Evolutionary conservation across 1,140 invertebrate genomes (phyloP).

Genomic region (Zaprionus inermis): DNA sequence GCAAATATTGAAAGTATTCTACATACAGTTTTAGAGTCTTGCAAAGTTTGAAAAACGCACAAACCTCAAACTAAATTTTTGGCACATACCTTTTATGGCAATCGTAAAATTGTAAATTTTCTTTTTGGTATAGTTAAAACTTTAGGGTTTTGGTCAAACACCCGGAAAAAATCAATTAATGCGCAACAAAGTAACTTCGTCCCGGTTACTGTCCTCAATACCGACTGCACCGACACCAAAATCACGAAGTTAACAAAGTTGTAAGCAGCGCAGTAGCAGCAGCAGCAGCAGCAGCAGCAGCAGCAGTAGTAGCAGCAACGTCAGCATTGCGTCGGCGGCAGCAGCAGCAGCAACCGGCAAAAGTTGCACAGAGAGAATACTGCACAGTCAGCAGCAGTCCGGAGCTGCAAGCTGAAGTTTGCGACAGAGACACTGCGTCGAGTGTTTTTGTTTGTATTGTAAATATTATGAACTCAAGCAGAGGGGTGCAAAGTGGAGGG

Average conservation of each 20-base stretch:
- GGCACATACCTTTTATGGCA: background rate
- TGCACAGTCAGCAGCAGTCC: constrained; percentile 29
- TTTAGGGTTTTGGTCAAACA: constrained; percentile 14
- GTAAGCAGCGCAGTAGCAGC: constrained; percentile 56
- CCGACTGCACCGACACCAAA: constrained; percentile 69
- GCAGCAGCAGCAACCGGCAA: constrained; percentile 41
- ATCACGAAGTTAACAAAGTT: constrained; percentile 80
- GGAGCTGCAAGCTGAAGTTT: constrained; percentile 9
- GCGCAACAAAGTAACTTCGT: constrained; percentile 82
- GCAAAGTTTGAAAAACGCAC: background rate
- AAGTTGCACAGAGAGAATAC: constrained; percentile 50
- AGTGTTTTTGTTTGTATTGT: constrained; percentile 65
- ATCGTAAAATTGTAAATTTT: constrained; percentile 1
- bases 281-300: constrained; percentile 6
- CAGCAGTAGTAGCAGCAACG: constrained; percentile 16
- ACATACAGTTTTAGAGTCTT: background rate
- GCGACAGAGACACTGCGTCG: constrained; percentile 7
- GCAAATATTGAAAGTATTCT: background rate
- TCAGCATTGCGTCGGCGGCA: background rate
- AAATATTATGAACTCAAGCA: constrained; percentile 60
- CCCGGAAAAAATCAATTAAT: constrained; percentile 75
- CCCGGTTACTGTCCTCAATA: constrained; percentile 83
- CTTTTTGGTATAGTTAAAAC: constrained; percentile 22
- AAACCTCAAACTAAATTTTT: background rate
- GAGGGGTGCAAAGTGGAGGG: constrained; percentile 56